phyloP scores from a whole-genome alignment of 2,888 invertebrate species.

The Andrena minutula region DNA sequence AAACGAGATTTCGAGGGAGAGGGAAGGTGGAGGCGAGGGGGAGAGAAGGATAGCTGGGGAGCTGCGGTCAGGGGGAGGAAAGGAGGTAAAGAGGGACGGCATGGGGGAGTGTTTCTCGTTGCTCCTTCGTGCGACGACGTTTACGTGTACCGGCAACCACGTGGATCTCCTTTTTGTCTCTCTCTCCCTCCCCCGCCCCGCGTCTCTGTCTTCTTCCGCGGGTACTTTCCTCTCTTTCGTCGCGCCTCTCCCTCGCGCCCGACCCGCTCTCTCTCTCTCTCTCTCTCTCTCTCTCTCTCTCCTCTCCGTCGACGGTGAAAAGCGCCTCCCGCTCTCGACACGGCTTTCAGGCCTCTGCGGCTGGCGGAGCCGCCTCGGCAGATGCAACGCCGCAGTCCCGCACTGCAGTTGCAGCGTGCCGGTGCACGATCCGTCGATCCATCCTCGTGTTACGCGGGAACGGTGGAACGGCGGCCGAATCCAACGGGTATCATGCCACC shows the following conservation, averaged over 20 bases:
- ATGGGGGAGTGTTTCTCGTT: conserved; percentile 44
- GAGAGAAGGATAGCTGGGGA: conserved; percentile 24
- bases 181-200: conserved; percentile 25
- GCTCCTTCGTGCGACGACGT: conserved; percentile 61
- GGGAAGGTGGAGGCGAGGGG: not conserved
- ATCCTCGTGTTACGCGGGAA: conserved; percentile 25
- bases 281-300: conserved; percentile 33
- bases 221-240: conserved; percentile 18
- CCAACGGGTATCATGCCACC: too few species aligned
- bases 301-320: conserved; percentile 49
- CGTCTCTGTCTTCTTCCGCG: conserved; percentile 32
- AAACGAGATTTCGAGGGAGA: not conserved
- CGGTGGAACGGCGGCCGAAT: conserved; percentile 10
- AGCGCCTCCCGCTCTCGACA: conserved; percentile 55
- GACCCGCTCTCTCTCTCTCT: conserved; percentile 13
- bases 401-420: conserved; percentile 79
- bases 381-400: conserved; percentile 80
- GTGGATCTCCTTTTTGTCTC: conserved; percentile 67
- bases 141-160: conserved; percentile 71
- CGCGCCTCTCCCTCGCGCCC: conserved; percentile 30
- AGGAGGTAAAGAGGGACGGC: conserved; percentile 39
- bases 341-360: conserved; percentile 70
- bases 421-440: conserved; percentile 58
- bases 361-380: conserved; percentile 73
- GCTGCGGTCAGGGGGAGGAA: conserved; percentile 42